Conservation (phyloP, 2,113 vertebrate genomes). For the Bubo bubo region DNA sequence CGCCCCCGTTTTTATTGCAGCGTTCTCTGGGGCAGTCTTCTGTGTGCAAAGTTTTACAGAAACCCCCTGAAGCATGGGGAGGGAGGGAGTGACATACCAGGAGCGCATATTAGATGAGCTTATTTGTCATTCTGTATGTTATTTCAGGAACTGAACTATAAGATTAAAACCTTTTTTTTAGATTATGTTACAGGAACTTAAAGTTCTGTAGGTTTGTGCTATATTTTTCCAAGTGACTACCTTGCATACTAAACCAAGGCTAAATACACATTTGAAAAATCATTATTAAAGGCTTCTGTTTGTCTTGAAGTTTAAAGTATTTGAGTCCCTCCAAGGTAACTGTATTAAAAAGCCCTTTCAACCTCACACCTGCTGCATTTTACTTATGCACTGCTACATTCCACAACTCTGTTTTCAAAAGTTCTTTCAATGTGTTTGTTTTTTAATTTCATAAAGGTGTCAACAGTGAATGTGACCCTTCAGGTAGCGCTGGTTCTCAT, state of each 20-base stretch:
- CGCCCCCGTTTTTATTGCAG: background rate
- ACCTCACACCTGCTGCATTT: background rate
- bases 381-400: background rate
- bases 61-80: background rate
- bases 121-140: background rate
- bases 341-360: background rate
- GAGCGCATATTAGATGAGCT: background rate
- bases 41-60: background rate
- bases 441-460: slow-evolving; percentile 58
- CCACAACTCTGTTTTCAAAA: background rate
- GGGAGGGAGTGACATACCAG: too few species aligned
- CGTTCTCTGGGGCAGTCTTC: background rate
- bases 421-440: background rate
- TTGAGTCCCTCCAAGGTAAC: background rate
- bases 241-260: background rate
- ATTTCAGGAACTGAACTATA: background rate
- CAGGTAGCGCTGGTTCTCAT: slow-evolving; percentile 75
- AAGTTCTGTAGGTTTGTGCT: background rate
- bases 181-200: background rate
- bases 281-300: background rate
- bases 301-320: background rate
- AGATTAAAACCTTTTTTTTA: background rate
- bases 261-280: background rate
- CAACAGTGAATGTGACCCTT: slow-evolving; percentile 75
- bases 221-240: background rate